These are phyloP conservation scores for Gallinago solitaria DNA, from an alignment of 2,797 vertebrate species.

Conservation along the genomic window DNA sequence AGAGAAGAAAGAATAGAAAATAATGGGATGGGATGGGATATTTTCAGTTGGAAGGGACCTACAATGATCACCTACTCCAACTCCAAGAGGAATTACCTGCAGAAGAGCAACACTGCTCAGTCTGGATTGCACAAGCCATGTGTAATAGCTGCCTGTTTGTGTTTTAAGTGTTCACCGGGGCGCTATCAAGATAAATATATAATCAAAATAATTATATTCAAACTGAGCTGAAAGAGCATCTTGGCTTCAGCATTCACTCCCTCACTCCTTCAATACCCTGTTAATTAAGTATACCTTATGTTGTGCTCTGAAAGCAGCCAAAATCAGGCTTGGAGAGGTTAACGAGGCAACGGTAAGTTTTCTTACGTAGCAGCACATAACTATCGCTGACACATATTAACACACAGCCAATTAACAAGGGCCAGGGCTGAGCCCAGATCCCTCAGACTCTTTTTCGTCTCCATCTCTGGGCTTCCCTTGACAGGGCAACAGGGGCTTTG, in stretches of 20 bases:
- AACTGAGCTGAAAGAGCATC: neutral
- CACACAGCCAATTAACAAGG: neutral
- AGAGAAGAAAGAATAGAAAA: too few relatives aligned
- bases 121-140: neutral
- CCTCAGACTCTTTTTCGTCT: neutral
- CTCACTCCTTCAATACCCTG: neutral
- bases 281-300: neutral
- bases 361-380: neutral
- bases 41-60: neutral
- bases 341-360: neutral
- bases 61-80: neutral
- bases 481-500: neutral
- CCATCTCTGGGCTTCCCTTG: neutral
- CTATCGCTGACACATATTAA: neutral
- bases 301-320: neutral
- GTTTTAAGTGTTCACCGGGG: neutral
- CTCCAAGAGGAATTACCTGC: neutral
- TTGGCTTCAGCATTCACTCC: neutral
- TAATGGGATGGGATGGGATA: too few relatives aligned
- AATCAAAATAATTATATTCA: neutral
- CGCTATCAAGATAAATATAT: neutral
- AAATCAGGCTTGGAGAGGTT: neutral
- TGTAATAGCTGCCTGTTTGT: neutral
- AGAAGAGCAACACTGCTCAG: fast-evolving
- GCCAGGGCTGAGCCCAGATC: neutral